These are phyloP conservation scores for Cheiracanthium punctorium DNA, from an alignment of 2,888 invertebrate genomes.

Conservation along the genomic window DNA sequence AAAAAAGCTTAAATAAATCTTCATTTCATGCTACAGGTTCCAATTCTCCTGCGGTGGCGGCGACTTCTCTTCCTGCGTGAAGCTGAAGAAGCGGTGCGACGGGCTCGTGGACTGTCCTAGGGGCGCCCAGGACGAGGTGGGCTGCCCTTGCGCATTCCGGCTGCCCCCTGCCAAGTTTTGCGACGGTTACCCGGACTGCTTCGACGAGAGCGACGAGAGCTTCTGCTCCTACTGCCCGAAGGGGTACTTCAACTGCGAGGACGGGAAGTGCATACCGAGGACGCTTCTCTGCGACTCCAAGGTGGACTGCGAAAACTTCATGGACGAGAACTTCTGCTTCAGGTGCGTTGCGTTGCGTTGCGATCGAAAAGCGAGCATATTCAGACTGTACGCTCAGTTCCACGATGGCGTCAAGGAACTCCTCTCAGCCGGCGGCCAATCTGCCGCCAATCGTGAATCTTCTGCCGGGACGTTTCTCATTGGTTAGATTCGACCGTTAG, in stretches of 20 bases:
- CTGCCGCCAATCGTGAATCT: too few species aligned
- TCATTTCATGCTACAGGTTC: constrained; percentile 18
- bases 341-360: too few species aligned
- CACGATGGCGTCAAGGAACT: too few species aligned
- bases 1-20: too few species aligned
- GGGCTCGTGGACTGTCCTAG: constrained; percentile 85
- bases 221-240: constrained; percentile 48
- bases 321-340: constrained; percentile 86
- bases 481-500: too few species aligned
- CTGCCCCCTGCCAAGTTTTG: constrained; percentile 83
- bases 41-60: constrained; percentile 45
- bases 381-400: too few species aligned
- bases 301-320: constrained; percentile 84
- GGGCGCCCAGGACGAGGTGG: constrained; percentile 85
- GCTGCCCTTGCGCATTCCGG: constrained; percentile 84
- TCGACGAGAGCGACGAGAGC: constrained; percentile 83
- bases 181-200: constrained; percentile 89
- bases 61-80: constrained; percentile 42
- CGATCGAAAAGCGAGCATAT: too few species aligned
- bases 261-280: constrained; percentile 81
- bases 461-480: too few species aligned
- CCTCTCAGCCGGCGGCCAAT: too few species aligned
- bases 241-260: constrained; percentile 50
- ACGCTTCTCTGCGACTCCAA: constrained; percentile 85
- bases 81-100: constrained; percentile 81